These are phyloP conservation scores for Sisyra nigra DNA, from an alignment of 2,888 invertebrate species.

Conservation along the genomic window DNA sequence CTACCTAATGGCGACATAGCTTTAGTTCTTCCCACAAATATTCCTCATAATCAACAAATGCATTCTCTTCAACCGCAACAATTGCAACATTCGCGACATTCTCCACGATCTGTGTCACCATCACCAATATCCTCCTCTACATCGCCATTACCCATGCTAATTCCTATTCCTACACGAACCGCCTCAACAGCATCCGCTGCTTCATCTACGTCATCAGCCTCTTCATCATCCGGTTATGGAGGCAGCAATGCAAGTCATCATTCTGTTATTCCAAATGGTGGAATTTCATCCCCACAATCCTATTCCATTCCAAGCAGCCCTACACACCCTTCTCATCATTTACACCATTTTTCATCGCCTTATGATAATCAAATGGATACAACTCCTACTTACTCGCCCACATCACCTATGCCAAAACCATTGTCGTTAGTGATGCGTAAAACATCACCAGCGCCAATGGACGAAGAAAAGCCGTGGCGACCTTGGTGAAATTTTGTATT, in stretches of 20 bases:
- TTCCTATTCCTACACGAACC: slow-evolving; percentile 59
- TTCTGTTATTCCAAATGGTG: background rate
- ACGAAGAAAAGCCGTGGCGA: slow-evolving; percentile 60
- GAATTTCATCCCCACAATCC: slow-evolving; percentile 1
- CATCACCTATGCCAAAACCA: slow-evolving; percentile 36
- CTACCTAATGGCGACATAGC: slow-evolving; percentile 73
- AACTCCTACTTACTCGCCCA: slow-evolving; percentile 22
- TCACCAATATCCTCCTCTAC: slow-evolving; percentile 13
- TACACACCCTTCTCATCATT: too few species aligned
- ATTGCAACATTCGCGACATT: slow-evolving; percentile 24
- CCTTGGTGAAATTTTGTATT: slow-evolving; percentile 18
- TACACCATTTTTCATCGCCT: background rate
- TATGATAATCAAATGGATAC: slow-evolving; percentile 26
- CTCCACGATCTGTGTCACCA: slow-evolving; percentile 21
- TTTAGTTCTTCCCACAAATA: slow-evolving; percentile 46
- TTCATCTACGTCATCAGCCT: slow-evolving; percentile 33
- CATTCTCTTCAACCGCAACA: slow-evolving; percentile 9
- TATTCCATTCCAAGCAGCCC: slow-evolving; percentile 42
- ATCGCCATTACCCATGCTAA: slow-evolving; percentile 46
- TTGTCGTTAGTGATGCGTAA: slow-evolving; percentile 59
- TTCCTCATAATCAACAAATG: background rate
- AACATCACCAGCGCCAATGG: slow-evolving; percentile 29
- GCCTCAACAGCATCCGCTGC: slow-evolving; percentile 26
- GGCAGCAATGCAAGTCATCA: background rate
- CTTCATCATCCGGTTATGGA: slow-evolving; percentile 19